These are phyloP conservation scores for Procambarus clarkii DNA, from an alignment of 1,140 invertebrate species.

Conservation along the genomic window DNA sequence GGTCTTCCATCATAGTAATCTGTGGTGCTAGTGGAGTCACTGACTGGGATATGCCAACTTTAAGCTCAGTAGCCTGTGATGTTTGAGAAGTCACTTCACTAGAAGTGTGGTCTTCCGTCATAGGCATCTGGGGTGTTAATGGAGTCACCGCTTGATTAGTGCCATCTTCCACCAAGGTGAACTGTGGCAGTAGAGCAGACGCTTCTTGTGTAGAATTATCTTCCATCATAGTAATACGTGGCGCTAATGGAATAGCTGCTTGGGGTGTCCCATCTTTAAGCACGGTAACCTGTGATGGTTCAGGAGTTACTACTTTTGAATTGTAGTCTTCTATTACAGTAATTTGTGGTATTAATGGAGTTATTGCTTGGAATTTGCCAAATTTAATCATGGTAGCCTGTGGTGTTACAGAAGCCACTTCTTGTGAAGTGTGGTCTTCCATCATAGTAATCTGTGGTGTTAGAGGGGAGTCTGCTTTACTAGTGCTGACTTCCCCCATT, in stretches of 20 bases:
- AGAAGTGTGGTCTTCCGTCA: background rate
- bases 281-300: conserved; percentile 15
- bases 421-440: background rate
- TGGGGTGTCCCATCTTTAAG: background rate
- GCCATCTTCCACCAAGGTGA: too few relatives aligned
- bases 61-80: background rate
- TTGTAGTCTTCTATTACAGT: background rate
- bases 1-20: background rate
- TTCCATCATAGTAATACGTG: too few relatives aligned
- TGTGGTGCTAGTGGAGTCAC: background rate
- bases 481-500: too few relatives aligned
- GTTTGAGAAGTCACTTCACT: background rate
- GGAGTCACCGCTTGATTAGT: background rate
- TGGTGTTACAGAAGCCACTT: background rate
- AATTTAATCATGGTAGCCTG: background rate
- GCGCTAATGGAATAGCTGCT: background rate
- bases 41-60: background rate
- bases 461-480: background rate
- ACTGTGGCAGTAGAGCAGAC: background rate
- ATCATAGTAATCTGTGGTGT: background rate
- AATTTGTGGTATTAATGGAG: background rate
- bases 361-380: background rate
- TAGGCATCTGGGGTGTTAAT: background rate
- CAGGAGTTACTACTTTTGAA: background rate
- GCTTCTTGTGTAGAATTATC: background rate